Percentiles rank a stretch among this genome's conserved stretches.
These are phyloP conservation scores for Lithophane ornitopus DNA, from an alignment of 2,888 invertebrate species.

Conservation along the genomic window DNA sequence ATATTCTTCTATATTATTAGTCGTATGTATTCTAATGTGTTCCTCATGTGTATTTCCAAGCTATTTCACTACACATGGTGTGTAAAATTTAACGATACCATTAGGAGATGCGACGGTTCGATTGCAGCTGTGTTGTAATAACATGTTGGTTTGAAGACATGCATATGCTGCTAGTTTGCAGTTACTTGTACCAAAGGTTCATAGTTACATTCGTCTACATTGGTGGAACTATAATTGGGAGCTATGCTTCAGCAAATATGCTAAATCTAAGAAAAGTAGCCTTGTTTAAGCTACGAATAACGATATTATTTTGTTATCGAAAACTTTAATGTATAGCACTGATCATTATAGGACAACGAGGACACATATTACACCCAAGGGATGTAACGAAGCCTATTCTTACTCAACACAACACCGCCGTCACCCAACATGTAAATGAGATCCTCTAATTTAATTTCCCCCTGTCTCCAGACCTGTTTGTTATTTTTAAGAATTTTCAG, in stretches of 20 bases:
- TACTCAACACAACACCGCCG: slow-evolving; percentile 25
- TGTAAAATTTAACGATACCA: slow-evolving; percentile 55
- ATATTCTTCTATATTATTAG: not conserved
- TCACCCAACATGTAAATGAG: slow-evolving; percentile 25
- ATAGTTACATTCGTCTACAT: not conserved
- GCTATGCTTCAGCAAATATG: not conserved
- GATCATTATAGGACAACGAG: not conserved
- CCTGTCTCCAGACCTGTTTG: not conserved
- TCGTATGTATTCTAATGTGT: slow-evolving; percentile 25
- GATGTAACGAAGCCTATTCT: slow-evolving; percentile 2
- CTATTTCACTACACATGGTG: slow-evolving; percentile 36
- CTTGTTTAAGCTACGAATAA: not conserved
- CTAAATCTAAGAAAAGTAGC: not conserved
- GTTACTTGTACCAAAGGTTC: slow-evolving; percentile 5
- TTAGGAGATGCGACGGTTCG: slow-evolving; percentile 33
- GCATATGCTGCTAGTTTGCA: slow-evolving; percentile 11
- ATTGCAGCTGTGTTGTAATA: slow-evolving; percentile 48
- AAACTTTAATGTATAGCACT: not conserved
- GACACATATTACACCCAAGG: slow-evolving; percentile 8
- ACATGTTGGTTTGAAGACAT: slow-evolving; percentile 37
- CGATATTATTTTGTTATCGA: not conserved
- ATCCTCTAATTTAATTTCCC: slow-evolving; percentile 33
- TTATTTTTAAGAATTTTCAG: slow-evolving; percentile 27
- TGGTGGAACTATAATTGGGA: not conserved
- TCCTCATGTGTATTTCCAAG: slow-evolving; percentile 23